Evolutionary conservation across 2,888 invertebrate genomes (phyloP), one percentile per base, ranked within the genome.

Genomic region (Tuta absoluta): DNA sequence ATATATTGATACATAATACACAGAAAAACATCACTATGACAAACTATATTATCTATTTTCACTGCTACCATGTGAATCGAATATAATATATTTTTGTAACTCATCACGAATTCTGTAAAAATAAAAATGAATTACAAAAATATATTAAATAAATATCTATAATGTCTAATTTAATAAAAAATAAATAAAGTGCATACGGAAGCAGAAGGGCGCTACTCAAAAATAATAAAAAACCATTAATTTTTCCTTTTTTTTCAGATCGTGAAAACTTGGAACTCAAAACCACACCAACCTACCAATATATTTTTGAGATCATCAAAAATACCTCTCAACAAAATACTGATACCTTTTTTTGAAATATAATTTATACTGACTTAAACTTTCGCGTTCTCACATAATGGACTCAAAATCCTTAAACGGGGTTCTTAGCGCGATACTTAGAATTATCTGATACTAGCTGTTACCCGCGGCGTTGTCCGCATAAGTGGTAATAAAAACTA

Each of bases 251-350:
- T n/a, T 69, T 75, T 75, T 86, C 86, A 86, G 85, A 87, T 85
- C 85, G 80, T 76, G 81, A 76, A 69, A 61, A 70, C 69, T 76
- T 81, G 76, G 69, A 61, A 70, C 69, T 23, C 51, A 66, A 64
- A 66, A 70, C 65, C 69, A 8, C 76, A 80, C 81, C 85, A 80
- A 81, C 81, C 69, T 69, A 75, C 84, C 86, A 75, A 80, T 74
- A 21, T 67, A 48, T 19, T 56, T 75, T 76, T 76, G 79, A 82
- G 80, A 82, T 81, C 80, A 80, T 67, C 64, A 65, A 66, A 63
- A 61, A 67, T 67, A 69, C 60, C 65, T 23, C 68, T 68, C 60
- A 45, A 67, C 8, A 33, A 67, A 67, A 67, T 53, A 60, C 12
- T 48, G 67, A 68, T 69, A 71, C 66, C 70, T 11, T 51, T 53